A percentile compares a stretch with the other conserved stretches of the same genome.
These are phyloP conservation scores for Darevskia mixta DNA, from an alignment of 2,797 vertebrate species.

Conservation along the genomic window DNA sequence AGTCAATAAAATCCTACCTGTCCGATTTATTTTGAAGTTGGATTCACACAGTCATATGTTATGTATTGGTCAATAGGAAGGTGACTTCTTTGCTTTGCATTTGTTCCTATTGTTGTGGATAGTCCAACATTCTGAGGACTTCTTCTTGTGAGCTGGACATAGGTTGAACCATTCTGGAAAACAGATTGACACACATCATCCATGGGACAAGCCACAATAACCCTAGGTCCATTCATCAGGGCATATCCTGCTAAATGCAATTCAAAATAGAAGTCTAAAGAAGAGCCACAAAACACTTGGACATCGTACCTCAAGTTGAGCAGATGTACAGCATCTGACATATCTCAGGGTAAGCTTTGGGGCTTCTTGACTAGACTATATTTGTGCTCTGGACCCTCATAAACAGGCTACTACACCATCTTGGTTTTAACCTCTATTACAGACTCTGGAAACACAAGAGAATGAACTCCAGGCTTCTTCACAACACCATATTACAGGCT, in stretches of 20 bases:
- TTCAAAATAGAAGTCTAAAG: neutral
- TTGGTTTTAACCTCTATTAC: neutral
- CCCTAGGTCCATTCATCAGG: rapidly evolving
- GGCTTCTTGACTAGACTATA: neutral
- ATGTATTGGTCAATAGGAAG: neutral
- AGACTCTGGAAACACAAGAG: neutral
- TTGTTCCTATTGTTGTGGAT: neutral
- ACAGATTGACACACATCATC: neutral
- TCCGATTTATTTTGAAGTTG: neutral
- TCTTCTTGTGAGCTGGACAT: neutral
- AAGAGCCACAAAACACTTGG: neutral
- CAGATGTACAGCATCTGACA: neutral
- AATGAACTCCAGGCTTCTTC: neutral
- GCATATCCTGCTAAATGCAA: too few species aligned
- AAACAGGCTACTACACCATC: neutral
- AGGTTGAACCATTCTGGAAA: neutral
- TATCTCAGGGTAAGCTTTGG: neutral
- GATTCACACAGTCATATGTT: neutral
- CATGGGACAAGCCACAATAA: neutral
- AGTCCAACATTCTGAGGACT: neutral
- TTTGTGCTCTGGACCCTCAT: neutral
- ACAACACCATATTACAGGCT: too few species aligned
- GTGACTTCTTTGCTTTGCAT: neutral
- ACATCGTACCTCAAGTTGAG: neutral
- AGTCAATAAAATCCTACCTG: neutral